Percentiles rank a stretch among this genome's conserved stretches.
Evolutionary conservation across 2,797 vertebrate species (phyloP).

Genomic region (Oreochromis grahami): DNA sequence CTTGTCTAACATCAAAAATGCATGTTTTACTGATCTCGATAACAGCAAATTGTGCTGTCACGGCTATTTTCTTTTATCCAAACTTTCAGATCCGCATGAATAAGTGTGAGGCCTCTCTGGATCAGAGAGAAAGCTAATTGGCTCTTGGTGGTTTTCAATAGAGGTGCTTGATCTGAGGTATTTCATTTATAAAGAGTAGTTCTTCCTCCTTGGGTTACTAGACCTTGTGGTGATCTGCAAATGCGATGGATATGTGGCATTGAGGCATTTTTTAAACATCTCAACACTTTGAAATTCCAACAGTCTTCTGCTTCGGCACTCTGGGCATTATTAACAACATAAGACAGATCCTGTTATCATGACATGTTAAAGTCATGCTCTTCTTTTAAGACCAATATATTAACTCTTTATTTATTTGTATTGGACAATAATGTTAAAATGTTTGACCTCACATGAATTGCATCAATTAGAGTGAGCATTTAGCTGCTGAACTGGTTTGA

Average conservation of each 20-base stretch:
- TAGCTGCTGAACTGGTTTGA: slow-evolving; percentile 26
- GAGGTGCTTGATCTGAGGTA: slow-evolving; percentile 10
- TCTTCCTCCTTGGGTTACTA: slow-evolving; percentile 12
- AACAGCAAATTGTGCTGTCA: not conserved
- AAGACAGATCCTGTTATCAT: not conserved
- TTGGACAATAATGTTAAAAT: not conserved
- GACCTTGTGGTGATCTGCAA: not conserved
- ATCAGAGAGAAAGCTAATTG: slow-evolving; percentile 51
- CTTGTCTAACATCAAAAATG: not conserved
- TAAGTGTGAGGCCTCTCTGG: slow-evolving; percentile 14
- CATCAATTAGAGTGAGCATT: slow-evolving; percentile 27
- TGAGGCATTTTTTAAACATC: not conserved
- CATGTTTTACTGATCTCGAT: not conserved
- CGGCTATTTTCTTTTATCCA: slow-evolving; percentile 14
- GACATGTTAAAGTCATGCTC: not conserved
- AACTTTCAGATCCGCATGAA: slow-evolving; percentile 8
- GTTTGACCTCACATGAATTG: slow-evolving; percentile 20
- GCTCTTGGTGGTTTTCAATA: slow-evolving; percentile 31
- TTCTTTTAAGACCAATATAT: not conserved
- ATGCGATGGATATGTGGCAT: not conserved
- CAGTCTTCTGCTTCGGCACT: not conserved
- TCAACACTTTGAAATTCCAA: not conserved
- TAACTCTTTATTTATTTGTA: slow-evolving; percentile 2
- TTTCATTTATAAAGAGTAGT: slow-evolving; percentile 55
- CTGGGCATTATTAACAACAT: not conserved